Base-by-base conservation (phyloP, 2,113 vertebrate species). In the Microtus oregoni region DNA sequence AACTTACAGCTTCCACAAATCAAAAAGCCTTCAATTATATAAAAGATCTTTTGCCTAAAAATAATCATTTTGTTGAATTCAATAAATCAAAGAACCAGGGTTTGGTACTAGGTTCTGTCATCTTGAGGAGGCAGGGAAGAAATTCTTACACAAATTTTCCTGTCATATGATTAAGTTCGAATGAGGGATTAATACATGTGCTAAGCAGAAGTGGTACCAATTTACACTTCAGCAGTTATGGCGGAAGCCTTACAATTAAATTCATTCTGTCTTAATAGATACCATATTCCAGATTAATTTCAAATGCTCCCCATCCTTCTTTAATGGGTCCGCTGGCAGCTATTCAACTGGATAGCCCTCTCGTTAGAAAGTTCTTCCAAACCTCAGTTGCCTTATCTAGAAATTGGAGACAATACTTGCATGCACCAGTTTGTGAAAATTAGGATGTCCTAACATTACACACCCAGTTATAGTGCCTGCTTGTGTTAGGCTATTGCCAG, bases 91-190 rank as follows among this genome's bases (percentile, higher is more conserved):
- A 93, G 55, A 83, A 26, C 22, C 26, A 68, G 41, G 3, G 32
- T 26, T 86, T 26, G 32, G 38, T 38, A 65, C 4, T n/a, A 73
- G 38, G 55, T 20, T 83, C 58, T 30, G 7, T 82, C n/a, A 90
- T 90, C 26, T 50, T 58, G 68, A 87, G 24, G 85, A 95, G 55
- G 38, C 32, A 82, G 67, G 38, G 14, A 88, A 26, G 55, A 83
- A 79, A 88, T 79, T 72, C 15, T 94, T 70, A 92, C 20, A 28
- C 85, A 52, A 28, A 47, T n/a, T 91, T 93, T 92, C 28, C 89
- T 94, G 58, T 85, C 79, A 70, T 86, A 85, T 94, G 76, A 83
- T 89, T 94, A 63, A 94, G 68, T 94, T 93, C 87, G 94, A 96
- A 81, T 86, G n/a, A 95, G 20, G 26, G 44, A 83, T 70, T 91